Evolutionary conservation across 2,888 invertebrate genomes (phyloP), one percentile per base, ranked within the genome.

Genomic region (Melinopterus prodromus): DNA sequence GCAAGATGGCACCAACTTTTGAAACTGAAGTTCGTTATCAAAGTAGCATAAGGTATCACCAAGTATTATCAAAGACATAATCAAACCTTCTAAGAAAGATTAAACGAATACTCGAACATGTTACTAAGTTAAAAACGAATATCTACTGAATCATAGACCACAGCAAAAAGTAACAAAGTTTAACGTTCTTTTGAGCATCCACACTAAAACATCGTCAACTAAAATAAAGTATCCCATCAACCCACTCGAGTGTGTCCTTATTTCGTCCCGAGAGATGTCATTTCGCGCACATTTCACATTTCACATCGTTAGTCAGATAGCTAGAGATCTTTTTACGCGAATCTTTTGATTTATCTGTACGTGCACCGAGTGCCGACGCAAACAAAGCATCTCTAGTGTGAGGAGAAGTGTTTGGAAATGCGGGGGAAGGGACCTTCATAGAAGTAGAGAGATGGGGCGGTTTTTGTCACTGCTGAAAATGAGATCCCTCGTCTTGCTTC

Each of bases 291-390:
- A 53, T 53, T 53, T 9, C 53, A 53, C 53, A 53, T 53, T 53
- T 53, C 53, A 53, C 12, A 53, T 53, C 53, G 53, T 53, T 53
- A 53, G 53, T 53, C 9, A 53, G 53, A 53, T 53, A 12, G 53
- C 53, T 53, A 12, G 53, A 0, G 53, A 12, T 53, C 53, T 53
- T 12, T 53, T 53, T 53, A 12, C 9, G 53, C 53, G 12, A 53
- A 53, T 53, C 53, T 53, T 53, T 53, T 53, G 53, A 53, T 53
- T 53, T 53, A 53, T 53, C 53, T 53, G 53, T 53, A 53, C 53
- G 5, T 53, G 53, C 53, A 53, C 7, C 53, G 53, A 12, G 53
- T 7, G 53, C 53, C 53, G 53, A 53, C 53, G 53, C 53, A 53
- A 53, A 53, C 53, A 53, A 53, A 53, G 53, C 53, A 9, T 12